Evolutionary conservation across 2,797 vertebrate species (phyloP).

Genomic region (Rhinophrynus dorsalis): DNA sequence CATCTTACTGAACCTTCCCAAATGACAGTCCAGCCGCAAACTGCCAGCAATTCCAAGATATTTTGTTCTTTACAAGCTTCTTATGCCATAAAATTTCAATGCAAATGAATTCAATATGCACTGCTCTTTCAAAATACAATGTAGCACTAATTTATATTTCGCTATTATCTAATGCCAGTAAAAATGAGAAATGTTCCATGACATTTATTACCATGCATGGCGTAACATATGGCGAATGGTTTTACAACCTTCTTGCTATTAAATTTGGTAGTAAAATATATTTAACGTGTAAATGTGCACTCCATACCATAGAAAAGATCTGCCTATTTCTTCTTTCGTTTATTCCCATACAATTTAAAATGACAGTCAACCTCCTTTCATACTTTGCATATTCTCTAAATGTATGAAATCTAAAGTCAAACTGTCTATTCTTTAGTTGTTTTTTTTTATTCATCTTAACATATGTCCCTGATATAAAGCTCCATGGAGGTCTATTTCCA

Average conservation of each 20-base stretch:
- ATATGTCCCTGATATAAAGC: too few relatives aligned
- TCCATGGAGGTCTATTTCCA: too few relatives aligned
- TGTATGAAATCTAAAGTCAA: too few relatives aligned
- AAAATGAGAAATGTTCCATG: background rate
- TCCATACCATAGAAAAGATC: background rate
- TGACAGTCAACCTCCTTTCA: too few relatives aligned
- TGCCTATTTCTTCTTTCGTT: too few relatives aligned
- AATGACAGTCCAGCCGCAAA: too few relatives aligned
- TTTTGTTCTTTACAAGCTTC: background rate
- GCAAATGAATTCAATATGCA: background rate
- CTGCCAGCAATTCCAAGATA: too few relatives aligned
- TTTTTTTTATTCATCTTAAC: too few relatives aligned
- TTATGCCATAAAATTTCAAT: conserved; percentile 4
- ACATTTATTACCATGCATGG: conserved; percentile 24
- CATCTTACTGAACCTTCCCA: too few relatives aligned
- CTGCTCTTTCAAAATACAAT: background rate
- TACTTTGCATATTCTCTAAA: too few relatives aligned
- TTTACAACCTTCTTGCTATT: background rate
- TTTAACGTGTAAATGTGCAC: background rate
- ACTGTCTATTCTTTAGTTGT: too few relatives aligned
- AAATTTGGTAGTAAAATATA: background rate
- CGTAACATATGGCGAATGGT: conserved; percentile 18
- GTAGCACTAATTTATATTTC: conserved; percentile 16
- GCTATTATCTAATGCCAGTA: conserved; percentile 22
- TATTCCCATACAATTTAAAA: too few relatives aligned